These are phyloP conservation scores for Darevskia mixta DNA, from an alignment of 2,797 vertebrate genomes.

Conservation along the genomic window DNA sequence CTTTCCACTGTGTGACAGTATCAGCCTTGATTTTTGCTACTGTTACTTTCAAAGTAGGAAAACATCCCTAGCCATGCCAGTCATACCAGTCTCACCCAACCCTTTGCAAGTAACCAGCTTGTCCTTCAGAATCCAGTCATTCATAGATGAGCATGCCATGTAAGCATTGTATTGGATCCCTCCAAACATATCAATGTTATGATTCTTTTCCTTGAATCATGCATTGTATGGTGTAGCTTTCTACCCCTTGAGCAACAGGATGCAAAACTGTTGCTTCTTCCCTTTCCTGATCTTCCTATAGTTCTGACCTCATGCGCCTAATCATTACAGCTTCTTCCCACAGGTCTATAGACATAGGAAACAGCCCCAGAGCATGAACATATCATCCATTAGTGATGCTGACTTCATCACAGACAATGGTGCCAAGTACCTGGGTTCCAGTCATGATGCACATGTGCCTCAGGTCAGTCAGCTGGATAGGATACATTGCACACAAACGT, in stretches of 20 bases:
- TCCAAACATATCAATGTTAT: slow-evolving; percentile 3
- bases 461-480: slow-evolving; percentile 75
- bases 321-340: slow-evolving; percentile 74
- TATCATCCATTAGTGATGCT: slow-evolving; percentile 70
- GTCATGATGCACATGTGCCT: slow-evolving; percentile 66
- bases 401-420: slow-evolving; percentile 74
- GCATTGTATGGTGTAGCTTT: slow-evolving; percentile 44
- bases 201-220: slow-evolving; percentile 58
- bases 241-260: slow-evolving; percentile 40
- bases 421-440: slow-evolving; percentile 72
- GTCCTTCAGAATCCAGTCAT: slow-evolving; percentile 45
- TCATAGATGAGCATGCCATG: slow-evolving; percentile 34
- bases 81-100: neutral
- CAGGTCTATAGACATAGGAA: slow-evolving; percentile 77
- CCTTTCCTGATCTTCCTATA: slow-evolving; percentile 28
- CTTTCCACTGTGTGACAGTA: slow-evolving; percentile 30
- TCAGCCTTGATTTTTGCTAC: neutral
- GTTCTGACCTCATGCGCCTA: slow-evolving; percentile 62
- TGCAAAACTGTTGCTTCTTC: slow-evolving; percentile 52
- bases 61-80: neutral
- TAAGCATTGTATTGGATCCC: neutral
- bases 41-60: slow-evolving; percentile 28
- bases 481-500: slow-evolving; percentile 54
- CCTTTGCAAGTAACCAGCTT: slow-evolving; percentile 23
- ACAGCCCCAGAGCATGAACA: slow-evolving; percentile 68